Conservation (phyloP, 1,140 invertebrate species). For the Apis mellifera region DNA sequence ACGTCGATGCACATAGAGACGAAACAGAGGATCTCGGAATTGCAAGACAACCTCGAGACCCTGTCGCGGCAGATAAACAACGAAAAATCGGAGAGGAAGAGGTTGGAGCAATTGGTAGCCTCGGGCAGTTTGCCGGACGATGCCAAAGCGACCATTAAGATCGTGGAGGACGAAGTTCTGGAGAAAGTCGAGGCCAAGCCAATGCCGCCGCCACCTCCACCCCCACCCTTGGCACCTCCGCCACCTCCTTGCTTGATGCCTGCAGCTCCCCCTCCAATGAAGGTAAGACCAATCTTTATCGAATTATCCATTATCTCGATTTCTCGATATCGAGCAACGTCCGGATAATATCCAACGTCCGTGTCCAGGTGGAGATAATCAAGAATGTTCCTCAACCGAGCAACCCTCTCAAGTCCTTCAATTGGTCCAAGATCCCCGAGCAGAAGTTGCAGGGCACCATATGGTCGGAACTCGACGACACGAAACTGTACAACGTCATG, state of each 20-base stretch:
- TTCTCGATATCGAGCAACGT: background rate
- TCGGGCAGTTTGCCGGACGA: slow-evolving; percentile 96
- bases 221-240: slow-evolving; percentile 84
- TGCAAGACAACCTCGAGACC: slow-evolving; percentile 81
- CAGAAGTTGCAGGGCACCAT: slow-evolving; percentile 94
- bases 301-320: background rate
- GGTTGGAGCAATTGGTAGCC: slow-evolving; percentile 92
- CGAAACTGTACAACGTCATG: slow-evolving; percentile 94
- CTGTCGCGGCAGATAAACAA: slow-evolving; percentile 86
- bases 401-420: slow-evolving; percentile 97
- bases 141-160: slow-evolving; percentile 87
- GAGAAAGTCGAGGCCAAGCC: slow-evolving; percentile 77
- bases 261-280: slow-evolving; percentile 82
- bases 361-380: slow-evolving; percentile 74
- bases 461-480: slow-evolving; percentile 96
- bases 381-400: slow-evolving; percentile 94
- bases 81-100: slow-evolving; percentile 90
- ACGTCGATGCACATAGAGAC: slow-evolving; percentile 93
- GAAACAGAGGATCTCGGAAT: slow-evolving; percentile 89
- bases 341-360: background rate
- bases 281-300: slow-evolving; percentile 54
- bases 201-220: slow-evolving; percentile 81
- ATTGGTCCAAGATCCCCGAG: slow-evolving; percentile 97
- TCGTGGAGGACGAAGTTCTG: slow-evolving; percentile 79
- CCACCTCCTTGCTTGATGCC: slow-evolving; percentile 83